Conservation (phyloP, 2,888 invertebrate species). For the Hylaea fasciaria region DNA sequence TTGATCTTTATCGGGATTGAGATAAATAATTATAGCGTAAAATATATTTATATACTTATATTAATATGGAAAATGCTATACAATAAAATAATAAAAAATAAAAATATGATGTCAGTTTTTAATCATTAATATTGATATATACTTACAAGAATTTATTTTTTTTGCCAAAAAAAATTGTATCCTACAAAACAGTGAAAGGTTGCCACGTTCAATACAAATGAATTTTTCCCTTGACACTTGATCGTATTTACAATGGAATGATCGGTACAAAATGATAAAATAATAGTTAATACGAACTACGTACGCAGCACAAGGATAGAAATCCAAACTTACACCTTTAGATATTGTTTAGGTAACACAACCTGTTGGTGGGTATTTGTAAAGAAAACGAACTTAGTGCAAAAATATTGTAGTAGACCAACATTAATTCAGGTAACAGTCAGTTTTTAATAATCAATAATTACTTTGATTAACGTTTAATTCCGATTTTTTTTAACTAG, state of each 20-base stretch:
- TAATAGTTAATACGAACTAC: conserved; percentile 53
- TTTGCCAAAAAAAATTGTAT: no score
- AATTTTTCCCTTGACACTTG: conserved; percentile 78
- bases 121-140: no score
- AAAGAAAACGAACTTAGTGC: neutral
- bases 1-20: no score
- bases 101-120: no score
- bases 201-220: conserved; percentile 28
- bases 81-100: no score
- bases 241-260: conserved; percentile 79
- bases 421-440: no score
- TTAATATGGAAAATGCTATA: no score
- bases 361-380: conserved; percentile 52
- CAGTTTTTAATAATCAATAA: no score
- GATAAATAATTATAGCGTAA: no score
- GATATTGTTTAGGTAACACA: conserved; percentile 45
- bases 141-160: no score
- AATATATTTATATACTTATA: neutral
- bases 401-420: neutral
- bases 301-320: conserved; percentile 74
- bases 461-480: no score
- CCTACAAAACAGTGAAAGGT: conserved; percentile 68
- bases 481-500: no score
- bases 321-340: conserved; percentile 68
- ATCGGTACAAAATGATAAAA: conserved; percentile 54